Percentiles rank a stretch among this genome's conserved stretches.
phyloP scores from a whole-genome alignment of 2,113 vertebrate species.

The Oryctolagus cuniculus region mOryCun1.1 NC_091441.1:30298501-30299000 shows the following conservation, averaged over 20 bases:
- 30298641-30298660: not conserved
- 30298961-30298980: constrained; percentile 53
- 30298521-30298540: not conserved
- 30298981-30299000: constrained; percentile 44
- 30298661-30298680: not conserved
- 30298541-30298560: not conserved
- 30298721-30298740: not conserved
- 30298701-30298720: not conserved
- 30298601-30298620: rapidly evolving
- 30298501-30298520: not conserved
- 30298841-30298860: not conserved
- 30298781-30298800: not conserved
- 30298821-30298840: not conserved
- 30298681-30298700: not conserved
- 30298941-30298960: not conserved
- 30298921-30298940: not conserved
- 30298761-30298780: not conserved
- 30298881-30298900: too few species aligned
- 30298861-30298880: not conserved
- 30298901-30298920: not conserved
- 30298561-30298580: not conserved
- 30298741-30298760: too few species aligned
- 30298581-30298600: not conserved
- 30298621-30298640: not conserved
- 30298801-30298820: not conserved